Percentiles rank a stretch among this genome's conserved stretches.
These are phyloP conservation scores for Natator depressus DNA, from an alignment of 2,113 vertebrate species.

Conservation along the genomic window DNA sequence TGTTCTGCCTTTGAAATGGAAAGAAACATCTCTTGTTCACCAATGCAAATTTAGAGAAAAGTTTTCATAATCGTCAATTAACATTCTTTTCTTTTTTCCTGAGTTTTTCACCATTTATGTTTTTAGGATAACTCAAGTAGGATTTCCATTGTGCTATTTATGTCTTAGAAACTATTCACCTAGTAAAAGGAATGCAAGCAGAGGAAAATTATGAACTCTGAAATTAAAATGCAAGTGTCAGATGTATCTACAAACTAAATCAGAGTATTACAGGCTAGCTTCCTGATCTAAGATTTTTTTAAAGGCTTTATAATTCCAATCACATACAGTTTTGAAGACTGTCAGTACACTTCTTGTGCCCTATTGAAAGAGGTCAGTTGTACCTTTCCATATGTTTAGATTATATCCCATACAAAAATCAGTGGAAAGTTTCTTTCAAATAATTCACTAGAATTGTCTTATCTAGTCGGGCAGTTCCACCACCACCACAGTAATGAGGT, in stretches of 20 bases:
- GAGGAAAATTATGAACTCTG: conserved; percentile 37
- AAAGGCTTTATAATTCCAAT: background rate
- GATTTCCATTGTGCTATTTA: background rate
- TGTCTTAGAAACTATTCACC: background rate
- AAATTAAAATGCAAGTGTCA: conserved; percentile 52
- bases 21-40: background rate
- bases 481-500: conserved; percentile 44
- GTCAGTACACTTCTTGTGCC: conserved; percentile 27
- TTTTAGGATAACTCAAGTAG: background rate
- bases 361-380: conserved; percentile 23
- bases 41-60: background rate
- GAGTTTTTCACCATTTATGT: background rate
- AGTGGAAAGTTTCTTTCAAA: conserved; percentile 43
- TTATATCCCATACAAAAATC: conserved; percentile 19
- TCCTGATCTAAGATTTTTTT: conserved; percentile 27
- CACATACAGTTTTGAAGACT: background rate
- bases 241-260: conserved; percentile 41
- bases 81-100: background rate
- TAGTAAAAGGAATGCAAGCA: conserved; percentile 8
- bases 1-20: background rate
- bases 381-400: conserved; percentile 23
- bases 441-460: conserved; percentile 56
- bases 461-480: conserved; percentile 52
- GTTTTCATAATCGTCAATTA: background rate
- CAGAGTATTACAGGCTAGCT: conserved; percentile 30